Evolutionary conservation across 2,797 vertebrate species (phyloP), one percentile per base, ranked within the genome.

Genomic region (Typhlichthys eigenmanni): DNA sequence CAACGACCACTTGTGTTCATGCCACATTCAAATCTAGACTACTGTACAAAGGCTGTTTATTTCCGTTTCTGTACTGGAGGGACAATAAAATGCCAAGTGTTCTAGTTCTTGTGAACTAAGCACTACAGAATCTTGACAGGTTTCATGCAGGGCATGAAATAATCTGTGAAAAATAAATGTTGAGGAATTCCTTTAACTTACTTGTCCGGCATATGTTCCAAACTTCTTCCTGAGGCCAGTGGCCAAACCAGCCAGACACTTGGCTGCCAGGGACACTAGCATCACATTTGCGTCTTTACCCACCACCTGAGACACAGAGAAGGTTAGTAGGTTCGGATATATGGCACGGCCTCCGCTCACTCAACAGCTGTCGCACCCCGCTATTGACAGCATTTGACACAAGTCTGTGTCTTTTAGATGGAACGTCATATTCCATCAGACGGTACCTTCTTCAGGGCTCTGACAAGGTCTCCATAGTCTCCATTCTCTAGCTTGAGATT

Each of bases 261-360:
- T 99, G 68, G 98, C 96, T 71, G 96, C 96, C 86, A 98, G 68
- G 17, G 95, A 89, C 83, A 99, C 98, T 75, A 99, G 91, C 96
- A 99, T 96, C 52, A 99, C 96, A 75, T 99, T 99, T 48, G 96
- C 94, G 85, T 99, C 98, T 84, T 99, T 99, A 54, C 95, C 97
- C 86, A 99, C 91, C 74, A 99, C 96, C 98, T 99, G 80, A 7
- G 86, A 77, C 53, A 68, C 3, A 62, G 64, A 52, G 49, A 8
- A 14, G 13, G 34, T 8, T 16, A 45, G 14, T 56, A 34, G 10
- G 10, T 13, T 47, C 8, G 14, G 32, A 16, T 7, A 55, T 55
- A 38, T 4, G 8, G 66, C 67, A 64, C 10, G 14, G 47, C 13
- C 34, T 38, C 34, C 34, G 6, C 34, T 38, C 4, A 6, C 8